Evolutionary conservation across 23 tunicate species (phyloP), one percentile per base, ranked within the genome.

Genomic region (Phallusia fumigata): DNA sequence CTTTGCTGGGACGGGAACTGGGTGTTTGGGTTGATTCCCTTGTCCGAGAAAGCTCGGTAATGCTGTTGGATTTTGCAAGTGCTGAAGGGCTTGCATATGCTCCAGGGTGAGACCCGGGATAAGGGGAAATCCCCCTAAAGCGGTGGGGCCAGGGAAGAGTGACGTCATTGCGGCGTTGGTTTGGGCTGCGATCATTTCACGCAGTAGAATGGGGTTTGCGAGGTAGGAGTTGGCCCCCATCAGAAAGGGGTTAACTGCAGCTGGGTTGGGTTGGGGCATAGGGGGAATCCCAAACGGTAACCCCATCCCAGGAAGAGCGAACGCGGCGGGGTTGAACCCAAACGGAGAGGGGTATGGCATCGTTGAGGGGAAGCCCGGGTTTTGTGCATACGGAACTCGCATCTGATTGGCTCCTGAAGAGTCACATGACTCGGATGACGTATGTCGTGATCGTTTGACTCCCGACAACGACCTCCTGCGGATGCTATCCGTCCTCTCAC

Each of bases 191-290:
- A 87, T 47, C 86, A 90, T 80, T 30, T 85, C 95, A 22, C 89
- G 79, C 53, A 84, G 0, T 33, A 92, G 47, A 0, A 83, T 74
- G n/a, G 91, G 87, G 86, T 92, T 92, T n/a, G 85, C 31, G 28
- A 87, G 65, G 58, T 86, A 92, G 32, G 91, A 84, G 65, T 91
- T 91, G 36, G 85, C 81, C 18, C 90, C 84, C 32, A 85, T 64
- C 21, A 87, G 76, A 28, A 92, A 51, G 30, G 97, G 97, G 69
- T 88, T 88, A 32, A 33, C 36, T 11, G 73, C 35, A n/a, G 53
- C 35, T 18, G 77, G 40, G 73, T 80, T 75, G 26, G 95, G 82
- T 0, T 78, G 89, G 30, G 87, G 79, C 2, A 79, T 12, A 26
- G 47, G 52, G 10, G 90, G 80, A n/a, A 86, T n/a, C 26, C 82